Evolutionary conservation across 53 echinoderm and acorn worm genomes (phyloP).

Genomic region (Apostichopus leukothele): DNA sequence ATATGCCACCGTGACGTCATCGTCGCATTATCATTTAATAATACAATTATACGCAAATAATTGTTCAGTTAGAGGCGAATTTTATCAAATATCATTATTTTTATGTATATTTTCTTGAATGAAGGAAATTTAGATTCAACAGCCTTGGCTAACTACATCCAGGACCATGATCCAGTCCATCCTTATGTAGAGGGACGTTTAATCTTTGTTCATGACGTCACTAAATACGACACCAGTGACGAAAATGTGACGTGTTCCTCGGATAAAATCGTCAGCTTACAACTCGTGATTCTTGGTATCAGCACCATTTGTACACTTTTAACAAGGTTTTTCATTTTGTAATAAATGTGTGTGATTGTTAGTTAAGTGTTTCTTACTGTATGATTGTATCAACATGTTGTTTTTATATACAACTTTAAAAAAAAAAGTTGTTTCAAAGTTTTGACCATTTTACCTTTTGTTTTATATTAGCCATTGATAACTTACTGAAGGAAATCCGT

Average conservation of each 20-base stretch:
- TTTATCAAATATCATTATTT: background rate
- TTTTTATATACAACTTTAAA: no score
- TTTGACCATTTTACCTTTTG: no score
- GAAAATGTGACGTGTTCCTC: background rate
- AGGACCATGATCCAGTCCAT: slow-evolving; percentile 42
- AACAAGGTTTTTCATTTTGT: background rate
- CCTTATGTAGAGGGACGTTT: slow-evolving; percentile 61
- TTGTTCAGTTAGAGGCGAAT: no score
- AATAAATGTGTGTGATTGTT: background rate
- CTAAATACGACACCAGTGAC: background rate
- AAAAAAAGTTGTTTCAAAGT: no score
- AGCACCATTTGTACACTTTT: background rate
- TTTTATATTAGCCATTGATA: no score
- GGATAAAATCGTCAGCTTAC: background rate
- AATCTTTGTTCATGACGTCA: slow-evolving; percentile 40
- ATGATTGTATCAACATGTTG: no score
- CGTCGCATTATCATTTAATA: no score
- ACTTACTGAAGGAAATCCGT: no score
- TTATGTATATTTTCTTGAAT: background rate
- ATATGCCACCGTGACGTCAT: no score
- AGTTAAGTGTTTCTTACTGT: no score
- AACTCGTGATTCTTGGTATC: background rate
- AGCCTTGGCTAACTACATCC: slow-evolving; percentile 50
- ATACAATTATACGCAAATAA: no score
- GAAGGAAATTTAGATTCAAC: slow-evolving; percentile 57